Evolutionary conservation across 1,140 invertebrate species (phyloP).

Genomic region (Dryas iulia): DNA sequence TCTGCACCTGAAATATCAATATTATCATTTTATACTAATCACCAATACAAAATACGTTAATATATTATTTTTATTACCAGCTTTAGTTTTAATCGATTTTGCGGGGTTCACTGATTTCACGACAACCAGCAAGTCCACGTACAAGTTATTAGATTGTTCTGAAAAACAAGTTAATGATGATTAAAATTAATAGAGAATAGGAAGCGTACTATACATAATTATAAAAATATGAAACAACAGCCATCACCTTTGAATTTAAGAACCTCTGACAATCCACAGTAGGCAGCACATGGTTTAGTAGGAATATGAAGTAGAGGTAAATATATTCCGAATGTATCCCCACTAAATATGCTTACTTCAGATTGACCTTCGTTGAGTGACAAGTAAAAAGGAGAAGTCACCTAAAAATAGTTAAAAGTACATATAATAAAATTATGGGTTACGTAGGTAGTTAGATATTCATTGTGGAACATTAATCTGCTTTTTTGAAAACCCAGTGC

Average conservation of each 20-base stretch:
- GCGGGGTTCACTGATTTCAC: slow-evolving; percentile 74
- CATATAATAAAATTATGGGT: background rate
- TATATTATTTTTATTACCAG: slow-evolving; percentile 40
- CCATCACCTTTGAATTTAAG: slow-evolving; percentile 59
- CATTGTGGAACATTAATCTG: too few species aligned
- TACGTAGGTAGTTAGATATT: too few species aligned
- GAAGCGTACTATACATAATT: background rate
- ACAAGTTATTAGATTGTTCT: slow-evolving; percentile 57
- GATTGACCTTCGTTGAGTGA: slow-evolving; percentile 82
- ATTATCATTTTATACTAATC: background rate
- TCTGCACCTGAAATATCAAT: slow-evolving; percentile 49
- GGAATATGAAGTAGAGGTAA: slow-evolving; percentile 80
- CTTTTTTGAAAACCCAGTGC: too few species aligned
- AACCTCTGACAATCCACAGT: slow-evolving; percentile 79
- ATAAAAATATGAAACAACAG: background rate
- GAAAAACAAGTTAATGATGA: slow-evolving; percentile 32
- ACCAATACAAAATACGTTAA: background rate
- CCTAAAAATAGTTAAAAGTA: slow-evolving; percentile 45
- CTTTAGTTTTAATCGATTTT: slow-evolving; percentile 76
- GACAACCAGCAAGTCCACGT: slow-evolving; percentile 79
- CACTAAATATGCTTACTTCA: slow-evolving; percentile 80
- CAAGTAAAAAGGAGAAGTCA: slow-evolving; percentile 81
- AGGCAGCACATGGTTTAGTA: slow-evolving; percentile 81
- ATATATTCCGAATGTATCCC: slow-evolving; percentile 72
- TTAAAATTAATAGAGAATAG: too few species aligned